Evolutionary conservation across 2,113 vertebrate species (phyloP).

Genomic region (Rhinoderma darwinii): DNA sequence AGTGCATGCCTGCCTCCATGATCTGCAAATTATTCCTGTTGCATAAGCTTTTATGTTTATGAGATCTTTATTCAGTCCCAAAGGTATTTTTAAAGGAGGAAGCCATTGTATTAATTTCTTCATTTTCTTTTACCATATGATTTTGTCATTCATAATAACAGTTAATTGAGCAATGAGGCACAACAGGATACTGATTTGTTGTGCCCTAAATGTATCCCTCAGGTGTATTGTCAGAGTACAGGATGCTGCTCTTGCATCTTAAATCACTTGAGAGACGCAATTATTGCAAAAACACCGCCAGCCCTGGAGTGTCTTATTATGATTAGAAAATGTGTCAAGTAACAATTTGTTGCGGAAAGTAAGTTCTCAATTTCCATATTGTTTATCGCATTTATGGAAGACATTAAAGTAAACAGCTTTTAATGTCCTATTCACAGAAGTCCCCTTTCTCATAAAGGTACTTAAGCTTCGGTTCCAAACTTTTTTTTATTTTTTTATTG

Average conservation of each 20-base stretch:
- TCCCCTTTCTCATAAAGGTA: conserved; percentile 52
- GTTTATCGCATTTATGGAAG: conserved; percentile 58
- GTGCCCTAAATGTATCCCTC: conserved; percentile 58
- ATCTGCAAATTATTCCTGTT: conserved; percentile 57
- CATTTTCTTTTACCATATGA: conserved; percentile 61
- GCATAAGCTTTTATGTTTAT: conserved; percentile 60
- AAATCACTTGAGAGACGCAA: conserved; percentile 60
- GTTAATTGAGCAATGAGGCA: conserved; percentile 60
- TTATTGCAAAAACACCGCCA: conserved; percentile 58
- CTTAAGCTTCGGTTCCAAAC: conserved; percentile 45
- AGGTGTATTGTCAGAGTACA: conserved; percentile 56
- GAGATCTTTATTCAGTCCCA: conserved; percentile 58
- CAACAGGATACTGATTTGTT: conserved; percentile 60
- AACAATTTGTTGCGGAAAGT: conserved; percentile 59
- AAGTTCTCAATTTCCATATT: conserved; percentile 59
- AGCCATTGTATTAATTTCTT: conserved; percentile 59
- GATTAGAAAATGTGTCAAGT: conserved; percentile 60
- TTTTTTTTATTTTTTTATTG: conserved; percentile 43
- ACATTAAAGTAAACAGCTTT: conserved; percentile 60
- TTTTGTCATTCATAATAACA: conserved; percentile 61
- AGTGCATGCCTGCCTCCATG: conserved; percentile 35
- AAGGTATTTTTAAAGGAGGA: conserved; percentile 57
- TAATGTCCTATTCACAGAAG: conserved; percentile 59
- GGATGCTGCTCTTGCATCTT: conserved; percentile 59
- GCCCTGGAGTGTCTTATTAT: conserved; percentile 59